These are phyloP conservation scores for Phalanger gymnotis DNA, from an alignment of 2,797 vertebrate genomes.

Conservation along the genomic window DNA sequence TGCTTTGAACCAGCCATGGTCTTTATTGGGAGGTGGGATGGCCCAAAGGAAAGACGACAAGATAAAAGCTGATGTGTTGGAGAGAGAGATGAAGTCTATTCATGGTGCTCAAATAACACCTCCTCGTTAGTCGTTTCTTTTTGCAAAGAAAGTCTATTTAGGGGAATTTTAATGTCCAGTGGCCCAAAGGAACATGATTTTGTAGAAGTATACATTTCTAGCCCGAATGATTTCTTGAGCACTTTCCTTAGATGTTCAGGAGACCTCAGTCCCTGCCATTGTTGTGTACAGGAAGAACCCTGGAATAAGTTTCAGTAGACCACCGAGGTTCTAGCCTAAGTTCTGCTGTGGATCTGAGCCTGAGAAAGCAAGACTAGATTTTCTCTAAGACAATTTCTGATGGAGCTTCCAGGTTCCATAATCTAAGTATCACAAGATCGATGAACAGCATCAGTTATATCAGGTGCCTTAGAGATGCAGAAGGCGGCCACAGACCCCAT, in stretches of 20 bases:
- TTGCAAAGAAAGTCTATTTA: conserved; percentile 15
- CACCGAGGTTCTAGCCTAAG: neutral
- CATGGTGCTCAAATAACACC: neutral
- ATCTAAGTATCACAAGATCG: neutral
- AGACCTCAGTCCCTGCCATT: neutral
- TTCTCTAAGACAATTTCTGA: neutral
- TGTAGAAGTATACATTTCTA: neutral
- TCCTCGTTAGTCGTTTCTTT: conserved; percentile 7
- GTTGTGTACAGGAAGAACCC: neutral
- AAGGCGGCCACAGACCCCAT: conserved; percentile 40
- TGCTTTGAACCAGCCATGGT: conserved; percentile 67
- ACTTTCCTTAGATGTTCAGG: neutral
- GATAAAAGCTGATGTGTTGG: conserved; percentile 25
- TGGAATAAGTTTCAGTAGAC: neutral
- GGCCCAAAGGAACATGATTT: conserved; percentile 5
- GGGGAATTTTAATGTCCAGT: conserved; percentile 24
- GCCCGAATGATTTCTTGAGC: neutral
- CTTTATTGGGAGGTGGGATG: neutral
- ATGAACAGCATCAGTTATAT: neutral
- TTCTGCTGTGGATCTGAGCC: neutral
- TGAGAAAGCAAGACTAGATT: neutral
- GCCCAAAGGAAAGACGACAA: neutral
- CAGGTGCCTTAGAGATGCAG: conserved; percentile 15
- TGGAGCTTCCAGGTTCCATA: neutral
- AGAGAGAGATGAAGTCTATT: neutral